These are phyloP conservation scores for Elmis aenea DNA, from an alignment of 2,888 invertebrate species.

Conservation along the genomic window DNA sequence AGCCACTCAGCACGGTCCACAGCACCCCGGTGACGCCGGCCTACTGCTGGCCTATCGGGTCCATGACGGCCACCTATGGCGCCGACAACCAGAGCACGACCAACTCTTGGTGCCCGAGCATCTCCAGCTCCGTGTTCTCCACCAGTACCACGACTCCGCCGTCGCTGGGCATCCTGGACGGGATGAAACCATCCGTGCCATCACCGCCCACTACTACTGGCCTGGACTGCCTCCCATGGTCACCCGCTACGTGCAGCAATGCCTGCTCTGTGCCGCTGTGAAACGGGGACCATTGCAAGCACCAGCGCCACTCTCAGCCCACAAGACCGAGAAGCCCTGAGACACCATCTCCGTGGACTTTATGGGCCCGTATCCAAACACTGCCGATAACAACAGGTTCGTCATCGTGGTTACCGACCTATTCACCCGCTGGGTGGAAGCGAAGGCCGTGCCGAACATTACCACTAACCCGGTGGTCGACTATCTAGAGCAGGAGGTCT, in stretches of 20 bases:
- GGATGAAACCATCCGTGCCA: conserved; percentile 10
- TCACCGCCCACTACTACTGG: conserved; percentile 7
- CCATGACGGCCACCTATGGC: not conserved
- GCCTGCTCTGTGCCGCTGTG: not conserved
- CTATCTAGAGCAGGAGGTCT: conserved; percentile 14
- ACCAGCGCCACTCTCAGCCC: too few relatives aligned
- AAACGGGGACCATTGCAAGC: conserved; percentile 1
- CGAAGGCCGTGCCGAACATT: too few relatives aligned
- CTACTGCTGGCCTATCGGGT: not conserved
- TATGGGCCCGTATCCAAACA: too few relatives aligned
- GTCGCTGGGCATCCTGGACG: conserved; percentile 10
- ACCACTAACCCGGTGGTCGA: conserved; percentile 4
- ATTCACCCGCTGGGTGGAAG: too few relatives aligned
- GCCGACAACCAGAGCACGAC: not conserved
- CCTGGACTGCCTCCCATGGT: not conserved
- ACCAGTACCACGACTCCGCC: conserved; percentile 2
- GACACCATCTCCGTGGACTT: too few relatives aligned
- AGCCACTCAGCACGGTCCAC: not conserved
- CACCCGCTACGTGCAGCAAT: not conserved
- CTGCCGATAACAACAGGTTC: too few relatives aligned
- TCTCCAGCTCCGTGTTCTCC: not conserved
- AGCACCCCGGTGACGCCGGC: not conserved
- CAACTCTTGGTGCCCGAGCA: not conserved
- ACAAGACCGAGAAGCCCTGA: too few relatives aligned
- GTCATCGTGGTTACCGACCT: not conserved